Base-by-base conservation (phyloP, 2,888 invertebrate species). In the Schrankia costaestrigalis region DNA sequence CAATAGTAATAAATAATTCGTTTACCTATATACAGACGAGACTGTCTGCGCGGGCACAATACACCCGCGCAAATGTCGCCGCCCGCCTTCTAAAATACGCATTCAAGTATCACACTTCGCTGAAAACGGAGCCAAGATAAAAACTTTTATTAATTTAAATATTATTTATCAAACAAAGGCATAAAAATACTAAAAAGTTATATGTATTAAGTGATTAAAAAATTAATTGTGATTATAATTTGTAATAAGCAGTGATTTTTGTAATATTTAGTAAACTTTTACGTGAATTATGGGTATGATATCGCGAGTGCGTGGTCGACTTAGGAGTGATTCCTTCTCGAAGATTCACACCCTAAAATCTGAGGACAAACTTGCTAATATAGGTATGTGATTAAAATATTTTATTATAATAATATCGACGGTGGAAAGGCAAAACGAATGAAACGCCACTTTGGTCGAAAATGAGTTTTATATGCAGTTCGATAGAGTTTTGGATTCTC, bases 341-440 rank as follows among this genome's bases (percentile, higher is more conserved):
- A 91, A 91, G 71, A 73, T 91, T 65, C 90, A 90, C 49, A 86
- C 89, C 10, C 83, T 90, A 41, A 85, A 90, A 52, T 89, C 92
- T 17, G 90, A 92, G 55, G 92, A 93, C 58, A 92, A 91, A 82
- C 92, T 92, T 36, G 92, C 92, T 3, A 92, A 93, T 71, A 92
- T 91, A 50, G 91, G 92, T 92, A 71, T 66, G 86, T 76, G 42
- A 26, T 13, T 17, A 15, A 9, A 14, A 24, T 24, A 13, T 7
- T 26, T 17, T 26, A 10, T n/a, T n/a, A n/a, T n/a, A n/a, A n/a
- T n/a, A n/a, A n/a, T n/a, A n/a, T n/a, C n/a, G n/a, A n/a, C n/a
- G n/a, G n/a, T n/a, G n/a, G n/a, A n/a, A n/a, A n/a, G n/a, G n/a
- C n/a, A n/a, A n/a, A n/a, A n/a, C n/a, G n/a, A n/a, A n/a, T n/a